Evolutionary conservation across 2,113 vertebrate species (phyloP).

Genomic region (Glaucomys volans): DNA sequence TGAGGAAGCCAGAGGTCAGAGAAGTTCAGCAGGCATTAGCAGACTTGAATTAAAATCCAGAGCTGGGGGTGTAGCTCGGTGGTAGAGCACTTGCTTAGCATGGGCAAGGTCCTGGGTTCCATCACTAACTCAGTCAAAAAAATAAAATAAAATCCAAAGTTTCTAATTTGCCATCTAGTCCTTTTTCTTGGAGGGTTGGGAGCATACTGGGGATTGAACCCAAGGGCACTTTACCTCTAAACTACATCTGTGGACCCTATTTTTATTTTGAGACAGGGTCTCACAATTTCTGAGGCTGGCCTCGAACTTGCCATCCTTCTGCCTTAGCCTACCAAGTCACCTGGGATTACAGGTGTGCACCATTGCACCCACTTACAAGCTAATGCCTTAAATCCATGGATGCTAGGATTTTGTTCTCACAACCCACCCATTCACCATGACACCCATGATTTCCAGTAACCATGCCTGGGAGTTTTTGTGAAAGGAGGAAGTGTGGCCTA

Average conservation of each 20-base stretch:
- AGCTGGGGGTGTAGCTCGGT: background rate
- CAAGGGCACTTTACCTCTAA: too few species aligned
- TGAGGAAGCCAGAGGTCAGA: background rate
- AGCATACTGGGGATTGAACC: too few species aligned
- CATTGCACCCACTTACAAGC: background rate
- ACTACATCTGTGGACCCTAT: too few species aligned
- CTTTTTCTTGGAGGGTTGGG: too few species aligned
- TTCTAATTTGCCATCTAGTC: background rate
- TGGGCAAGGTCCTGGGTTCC: background rate
- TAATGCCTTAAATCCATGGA: background rate
- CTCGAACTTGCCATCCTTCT: too few species aligned
- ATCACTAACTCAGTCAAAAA: background rate
- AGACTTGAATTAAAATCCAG: constrained; percentile 4
- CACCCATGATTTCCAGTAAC: background rate
- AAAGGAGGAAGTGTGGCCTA: background rate
- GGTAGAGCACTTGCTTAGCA: background rate
- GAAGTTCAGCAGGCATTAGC: background rate
- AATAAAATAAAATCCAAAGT: background rate
- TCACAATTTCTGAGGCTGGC: too few species aligned
- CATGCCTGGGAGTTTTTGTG: background rate
- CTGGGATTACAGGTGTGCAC: too few species aligned
- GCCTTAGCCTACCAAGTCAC: too few species aligned
- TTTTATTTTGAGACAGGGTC: too few species aligned
- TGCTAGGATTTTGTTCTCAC: background rate
- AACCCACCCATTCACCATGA: background rate